These are phyloP conservation scores for Hofmannophila pseudospretella DNA, from an alignment of 2,888 invertebrate species.

Conservation along the genomic window DNA sequence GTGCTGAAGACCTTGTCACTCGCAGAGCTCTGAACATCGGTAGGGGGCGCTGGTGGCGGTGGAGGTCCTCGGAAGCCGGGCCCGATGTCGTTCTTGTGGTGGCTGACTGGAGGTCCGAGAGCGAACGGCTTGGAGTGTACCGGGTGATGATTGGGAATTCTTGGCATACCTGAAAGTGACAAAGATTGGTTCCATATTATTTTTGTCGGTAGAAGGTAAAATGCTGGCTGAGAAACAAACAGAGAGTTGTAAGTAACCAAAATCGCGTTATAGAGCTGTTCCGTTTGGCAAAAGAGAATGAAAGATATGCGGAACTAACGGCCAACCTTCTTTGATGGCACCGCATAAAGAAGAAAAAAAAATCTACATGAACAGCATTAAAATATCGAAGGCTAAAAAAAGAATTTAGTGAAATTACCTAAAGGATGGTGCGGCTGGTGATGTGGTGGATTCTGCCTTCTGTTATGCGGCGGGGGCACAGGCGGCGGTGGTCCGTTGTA, in stretches of 20 bases:
- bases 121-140: slow-evolving; percentile 69
- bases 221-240: too few relatives aligned
- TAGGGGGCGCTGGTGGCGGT: slow-evolving; percentile 63
- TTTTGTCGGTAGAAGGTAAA: too few relatives aligned
- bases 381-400: too few relatives aligned
- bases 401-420: slow-evolving; percentile 34
- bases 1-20: slow-evolving; percentile 79
- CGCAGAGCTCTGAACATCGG: slow-evolving; percentile 75
- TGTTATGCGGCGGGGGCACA: slow-evolving; percentile 83
- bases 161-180: slow-evolving; percentile 57
- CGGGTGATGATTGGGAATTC: slow-evolving; percentile 72
- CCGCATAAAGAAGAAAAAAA: too few relatives aligned
- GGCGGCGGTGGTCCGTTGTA: slow-evolving; percentile 75
- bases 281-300: too few relatives aligned
- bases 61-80: slow-evolving; percentile 86
- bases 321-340: too few relatives aligned
- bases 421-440: slow-evolving; percentile 77
- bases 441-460: slow-evolving; percentile 83
- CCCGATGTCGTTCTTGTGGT: slow-evolving; percentile 68
- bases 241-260: too few relatives aligned
- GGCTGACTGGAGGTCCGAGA: slow-evolving; percentile 64
- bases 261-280: too few relatives aligned
- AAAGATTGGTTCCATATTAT: too few relatives aligned
- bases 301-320: too few relatives aligned
- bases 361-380: too few relatives aligned